Evolutionary conservation across 1,140 invertebrate genomes (phyloP), one percentile per base, ranked within the genome.

Genomic region (Cylas formicarius): DNA sequence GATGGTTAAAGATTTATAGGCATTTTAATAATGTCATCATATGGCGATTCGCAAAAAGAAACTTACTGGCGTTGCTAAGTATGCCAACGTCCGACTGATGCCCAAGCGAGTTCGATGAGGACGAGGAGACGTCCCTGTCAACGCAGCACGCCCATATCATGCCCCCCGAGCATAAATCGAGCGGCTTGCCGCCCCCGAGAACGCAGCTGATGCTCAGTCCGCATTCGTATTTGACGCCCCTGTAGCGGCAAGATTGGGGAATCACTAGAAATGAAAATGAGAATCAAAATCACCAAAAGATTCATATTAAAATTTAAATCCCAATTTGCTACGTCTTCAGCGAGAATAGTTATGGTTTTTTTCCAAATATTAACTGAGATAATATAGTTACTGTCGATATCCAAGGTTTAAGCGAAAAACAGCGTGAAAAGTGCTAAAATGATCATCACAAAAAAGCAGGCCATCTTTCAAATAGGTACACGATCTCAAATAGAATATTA

Each of bases 61-160:
- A 84, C 86, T 87, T 71, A 90, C 86, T 89, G 60, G 86, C 86
- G 67, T 90, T 90, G 61, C 88, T 84, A 1, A 89, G 70, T 8
- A 68, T 72, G 64, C 64, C 66, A 28, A 70, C 46, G 67, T 74
- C 67, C 58, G 56, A 72, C 39, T 68, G 68, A 62, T 60, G 67
- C 64, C 67, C 75, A 42, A 68, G 78, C 63, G 57, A 78, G 8
- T 10, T 11, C 8, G 34, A 10, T 11, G 2, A 13, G 3, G 24
- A 28, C 66, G 24, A 65, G 56, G 47, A 68, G 58, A 44, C 67
- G 66, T 88, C 82, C 51, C 82, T 75, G 62, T 91, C 86, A 0
- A 95, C 84, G 61, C 90, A 95, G 64, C 90, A 95, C 7, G 85
- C 84, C 89, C 89, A 92, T 48, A 92, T 86, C 72, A 91, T 78